Evolutionary conservation across 2,113 vertebrate species (phyloP).

Genomic region (Ceyx melanurus): DNA sequence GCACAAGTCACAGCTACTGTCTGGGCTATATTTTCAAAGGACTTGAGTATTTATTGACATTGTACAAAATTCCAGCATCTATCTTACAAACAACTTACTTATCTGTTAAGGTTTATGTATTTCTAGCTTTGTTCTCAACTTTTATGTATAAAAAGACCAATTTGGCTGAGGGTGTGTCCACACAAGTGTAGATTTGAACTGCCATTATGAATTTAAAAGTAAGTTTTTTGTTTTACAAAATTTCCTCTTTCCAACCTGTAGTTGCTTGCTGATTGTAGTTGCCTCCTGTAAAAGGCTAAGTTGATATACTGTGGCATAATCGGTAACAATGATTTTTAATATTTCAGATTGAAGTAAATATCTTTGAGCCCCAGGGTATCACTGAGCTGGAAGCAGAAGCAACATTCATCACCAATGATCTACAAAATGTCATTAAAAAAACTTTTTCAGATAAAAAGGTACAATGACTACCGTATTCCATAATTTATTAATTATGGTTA

Average conservation of each 20-base stretch:
- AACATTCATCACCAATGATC: constrained; percentile 79
- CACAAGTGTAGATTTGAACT: not conserved
- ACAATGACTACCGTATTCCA: not conserved
- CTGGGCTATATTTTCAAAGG: not conserved
- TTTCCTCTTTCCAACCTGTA: not conserved
- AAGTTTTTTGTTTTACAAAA: not conserved
- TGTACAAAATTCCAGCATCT: not conserved
- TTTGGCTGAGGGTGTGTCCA: not conserved
- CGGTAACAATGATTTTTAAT: constrained; percentile 9
- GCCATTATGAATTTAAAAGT: not conserved
- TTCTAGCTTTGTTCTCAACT: constrained; percentile 7
- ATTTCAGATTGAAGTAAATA: constrained; percentile 84
- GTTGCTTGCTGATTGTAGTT: not conserved
- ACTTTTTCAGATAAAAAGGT: constrained; percentile 81
- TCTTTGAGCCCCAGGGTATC: constrained; percentile 87
- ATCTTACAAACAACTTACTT: not conserved
- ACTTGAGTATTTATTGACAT: not conserved
- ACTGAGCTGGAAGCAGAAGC: constrained; percentile 81
- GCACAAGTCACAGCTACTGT: not conserved
- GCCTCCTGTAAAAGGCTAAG: not conserved
- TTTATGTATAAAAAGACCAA: not conserved
- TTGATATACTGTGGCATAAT: not conserved
- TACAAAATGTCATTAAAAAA: constrained; percentile 79
- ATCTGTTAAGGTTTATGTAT: not conserved
- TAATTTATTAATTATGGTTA: not conserved